These are phyloP conservation scores for Otis tarda DNA, from an alignment of 2,113 vertebrate genomes.

Conservation along the genomic window DNA sequence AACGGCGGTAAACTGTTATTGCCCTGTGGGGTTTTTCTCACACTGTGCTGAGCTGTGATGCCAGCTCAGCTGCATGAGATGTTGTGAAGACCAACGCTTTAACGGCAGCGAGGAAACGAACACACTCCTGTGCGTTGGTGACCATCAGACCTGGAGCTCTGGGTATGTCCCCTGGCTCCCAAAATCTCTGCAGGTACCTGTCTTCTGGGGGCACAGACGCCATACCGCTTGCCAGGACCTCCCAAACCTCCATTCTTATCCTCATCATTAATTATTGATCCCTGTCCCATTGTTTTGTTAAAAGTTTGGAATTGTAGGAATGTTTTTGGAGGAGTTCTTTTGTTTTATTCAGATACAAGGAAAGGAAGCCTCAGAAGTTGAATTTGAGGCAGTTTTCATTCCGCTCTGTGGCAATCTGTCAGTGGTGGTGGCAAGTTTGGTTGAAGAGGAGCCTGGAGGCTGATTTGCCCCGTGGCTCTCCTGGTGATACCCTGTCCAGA, in stretches of 20 bases:
- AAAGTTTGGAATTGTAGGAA: background rate
- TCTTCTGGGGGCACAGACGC: background rate
- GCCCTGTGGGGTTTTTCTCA: fast-evolving
- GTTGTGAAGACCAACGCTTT: fast-evolving
- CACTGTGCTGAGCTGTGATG: fast-evolving
- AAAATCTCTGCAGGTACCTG: background rate
- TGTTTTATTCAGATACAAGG: background rate
- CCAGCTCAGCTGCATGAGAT: too few species aligned
- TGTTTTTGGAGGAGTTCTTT: background rate
- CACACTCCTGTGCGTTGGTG: background rate
- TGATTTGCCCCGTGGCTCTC: background rate
- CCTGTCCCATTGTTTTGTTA: background rate
- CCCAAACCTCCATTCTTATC: background rate
- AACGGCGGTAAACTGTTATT: background rate
- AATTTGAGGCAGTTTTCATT: fast-evolving
- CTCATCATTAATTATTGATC: background rate
- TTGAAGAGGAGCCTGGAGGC: background rate
- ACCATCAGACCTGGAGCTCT: background rate
- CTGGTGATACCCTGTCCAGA: background rate
- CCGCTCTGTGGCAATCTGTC: fast-evolving
- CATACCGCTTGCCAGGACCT: fast-evolving
- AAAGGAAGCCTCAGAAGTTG: background rate
- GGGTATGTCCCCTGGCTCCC: background rate
- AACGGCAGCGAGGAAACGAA: background rate
- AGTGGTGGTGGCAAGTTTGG: background rate